Conservation (phyloP, 53 echinoderm and acorn worm genomes). For the Holothuria scabra region DNA sequence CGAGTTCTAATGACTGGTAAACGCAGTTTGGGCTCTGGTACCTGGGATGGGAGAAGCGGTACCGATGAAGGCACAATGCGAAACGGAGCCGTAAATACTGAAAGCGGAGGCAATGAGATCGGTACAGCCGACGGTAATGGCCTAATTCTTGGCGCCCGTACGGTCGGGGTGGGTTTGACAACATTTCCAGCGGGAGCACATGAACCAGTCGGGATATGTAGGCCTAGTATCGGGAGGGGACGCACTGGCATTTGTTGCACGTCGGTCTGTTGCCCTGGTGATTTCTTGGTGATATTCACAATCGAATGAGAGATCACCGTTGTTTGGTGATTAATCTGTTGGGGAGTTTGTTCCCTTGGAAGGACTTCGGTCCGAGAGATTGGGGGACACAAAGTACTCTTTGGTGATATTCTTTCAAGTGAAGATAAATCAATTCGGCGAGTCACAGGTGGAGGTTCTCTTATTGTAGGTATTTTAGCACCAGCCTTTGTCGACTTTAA, state of each 20-base stretch:
- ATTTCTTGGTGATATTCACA: conserved; percentile 28
- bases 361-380: neutral
- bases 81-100: conserved; percentile 19
- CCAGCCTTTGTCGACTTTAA: conserved; percentile 32
- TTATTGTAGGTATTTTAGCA: conserved; percentile 13
- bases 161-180: neutral
- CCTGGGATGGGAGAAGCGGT: conserved; percentile 9
- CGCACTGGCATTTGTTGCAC: conserved; percentile 1
- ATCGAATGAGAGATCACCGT: conserved; percentile 42
- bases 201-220: neutral
- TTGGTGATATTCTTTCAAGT: neutral
- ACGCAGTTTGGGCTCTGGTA: neutral
- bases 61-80: conserved; percentile 2
- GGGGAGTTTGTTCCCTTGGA: no score
- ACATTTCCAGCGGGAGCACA: neutral
- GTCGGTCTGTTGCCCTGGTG: neutral
- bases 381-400: neutral
- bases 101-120: conserved; percentile 18
- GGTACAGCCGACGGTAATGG: conserved; percentile 15
- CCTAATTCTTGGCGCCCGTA: neutral
- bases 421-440: conserved; percentile 23
- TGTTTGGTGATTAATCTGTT: neutral
- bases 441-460: conserved; percentile 27
- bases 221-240: conserved; percentile 13
- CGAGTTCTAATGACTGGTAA: neutral